phyloP scores from a whole-genome alignment of 2,113 vertebrate species.

The Callaeas wilsoni region DNA sequence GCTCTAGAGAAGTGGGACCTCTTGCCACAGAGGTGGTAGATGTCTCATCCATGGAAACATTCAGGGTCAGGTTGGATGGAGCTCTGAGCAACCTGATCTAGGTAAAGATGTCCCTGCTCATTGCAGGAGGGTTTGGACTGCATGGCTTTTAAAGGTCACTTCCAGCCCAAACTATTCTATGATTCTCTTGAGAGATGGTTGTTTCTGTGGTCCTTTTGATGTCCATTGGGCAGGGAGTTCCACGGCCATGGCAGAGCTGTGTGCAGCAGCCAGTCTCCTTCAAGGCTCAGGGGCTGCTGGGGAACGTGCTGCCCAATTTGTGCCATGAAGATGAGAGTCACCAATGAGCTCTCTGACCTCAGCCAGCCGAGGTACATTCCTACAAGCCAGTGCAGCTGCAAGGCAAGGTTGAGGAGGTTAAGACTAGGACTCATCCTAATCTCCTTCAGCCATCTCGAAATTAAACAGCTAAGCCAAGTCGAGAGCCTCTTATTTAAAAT shows the following conservation, averaged over 20 bases:
- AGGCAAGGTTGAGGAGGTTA: not conserved
- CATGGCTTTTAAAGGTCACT: not conserved
- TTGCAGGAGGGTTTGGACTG: not conserved
- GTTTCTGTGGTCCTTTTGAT: not conserved
- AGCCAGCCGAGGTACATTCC: not conserved
- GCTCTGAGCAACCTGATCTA: not conserved
- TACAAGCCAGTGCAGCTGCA: not conserved
- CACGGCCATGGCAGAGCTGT: not conserved
- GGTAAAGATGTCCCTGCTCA: not conserved
- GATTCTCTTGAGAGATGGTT: not conserved
- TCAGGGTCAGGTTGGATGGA: not conserved
- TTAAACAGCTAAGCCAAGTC: not conserved
- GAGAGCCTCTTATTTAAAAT: not conserved
- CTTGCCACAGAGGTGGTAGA: not conserved
- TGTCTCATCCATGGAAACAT: not conserved
- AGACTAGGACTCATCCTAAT: not conserved
- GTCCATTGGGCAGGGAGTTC: not conserved
- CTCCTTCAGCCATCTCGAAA: not conserved
- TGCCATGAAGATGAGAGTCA: not conserved
- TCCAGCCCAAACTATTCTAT: not conserved
- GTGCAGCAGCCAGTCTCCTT: not conserved
- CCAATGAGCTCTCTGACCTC: not conserved
- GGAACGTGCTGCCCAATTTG: rapidly evolving
- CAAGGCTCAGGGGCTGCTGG: not conserved
- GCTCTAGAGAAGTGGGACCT: not conserved